These are phyloP conservation scores for Pterocles burchelli DNA, from an alignment of 2,113 vertebrate species.

Conservation along the genomic window DNA sequence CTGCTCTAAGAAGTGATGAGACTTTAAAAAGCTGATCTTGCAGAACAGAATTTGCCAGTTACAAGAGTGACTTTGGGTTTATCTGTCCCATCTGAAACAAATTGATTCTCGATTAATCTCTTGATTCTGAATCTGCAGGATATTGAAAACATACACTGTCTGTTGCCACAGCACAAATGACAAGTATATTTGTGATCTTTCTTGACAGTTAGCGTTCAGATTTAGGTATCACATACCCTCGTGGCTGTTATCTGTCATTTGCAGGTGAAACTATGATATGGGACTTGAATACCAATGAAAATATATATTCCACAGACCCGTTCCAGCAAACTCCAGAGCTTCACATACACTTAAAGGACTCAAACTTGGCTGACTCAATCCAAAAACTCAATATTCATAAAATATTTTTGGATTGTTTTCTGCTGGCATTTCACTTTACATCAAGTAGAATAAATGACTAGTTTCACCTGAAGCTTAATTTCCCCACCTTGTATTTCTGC, in stretches of 20 bases:
- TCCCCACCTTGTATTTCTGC: background rate
- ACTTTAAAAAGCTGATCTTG: background rate
- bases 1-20: background rate
- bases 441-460: background rate
- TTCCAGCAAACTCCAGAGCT: background rate
- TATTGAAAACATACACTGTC: background rate
- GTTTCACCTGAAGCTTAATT: slow-evolving; percentile 5
- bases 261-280: background rate
- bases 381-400: background rate
- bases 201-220: background rate
- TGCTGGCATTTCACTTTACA: background rate
- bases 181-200: background rate
- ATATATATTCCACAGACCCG: background rate
- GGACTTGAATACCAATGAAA: background rate
- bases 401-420: background rate
- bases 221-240: background rate
- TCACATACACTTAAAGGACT: background rate
- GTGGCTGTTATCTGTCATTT: background rate
- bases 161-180: background rate
- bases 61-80: background rate
- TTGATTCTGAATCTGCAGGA: background rate
- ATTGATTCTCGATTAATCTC: background rate
- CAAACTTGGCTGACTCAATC: background rate
- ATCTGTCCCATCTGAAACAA: background rate
- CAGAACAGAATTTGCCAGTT: background rate